Percentiles rank a stretch among this genome's conserved stretches.
These are phyloP conservation scores for Laspeyria flexula DNA, from an alignment of 2,888 invertebrate genomes.

Conservation along the genomic window DNA sequence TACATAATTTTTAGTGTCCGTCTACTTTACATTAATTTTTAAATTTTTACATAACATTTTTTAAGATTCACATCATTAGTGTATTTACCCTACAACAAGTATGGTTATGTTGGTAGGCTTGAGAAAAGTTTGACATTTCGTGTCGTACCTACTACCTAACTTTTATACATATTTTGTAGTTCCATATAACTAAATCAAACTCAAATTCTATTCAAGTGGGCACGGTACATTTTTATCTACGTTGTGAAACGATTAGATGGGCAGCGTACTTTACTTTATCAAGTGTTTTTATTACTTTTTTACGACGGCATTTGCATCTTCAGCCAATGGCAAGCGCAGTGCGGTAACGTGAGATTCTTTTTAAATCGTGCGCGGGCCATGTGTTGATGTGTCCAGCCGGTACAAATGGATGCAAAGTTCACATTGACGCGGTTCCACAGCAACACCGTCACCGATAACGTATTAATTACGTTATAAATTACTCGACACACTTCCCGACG, in stretches of 20 bases:
- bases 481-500: constrained; percentile 76
- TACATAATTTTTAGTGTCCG: not conserved
- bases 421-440: constrained; percentile 53
- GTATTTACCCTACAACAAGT: constrained; percentile 15
- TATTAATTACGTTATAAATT: constrained; percentile 83
- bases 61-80: not conserved
- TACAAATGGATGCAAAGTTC: constrained; percentile 70
- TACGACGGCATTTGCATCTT: constrained; percentile 32
- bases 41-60: no score
- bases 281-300: constrained; percentile 36
- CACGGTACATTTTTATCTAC: constrained; percentile 13
- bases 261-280: constrained; percentile 29
- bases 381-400: constrained; percentile 30
- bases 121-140: not conserved
- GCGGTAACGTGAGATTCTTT: constrained; percentile 31
- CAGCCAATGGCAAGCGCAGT: constrained; percentile 19
- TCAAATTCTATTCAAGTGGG: not conserved
- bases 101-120: constrained; percentile 20
- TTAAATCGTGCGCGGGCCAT: constrained; percentile 41
- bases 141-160: no score
- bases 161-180: no score
- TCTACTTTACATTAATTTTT: no score
- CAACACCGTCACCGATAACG: constrained; percentile 70
- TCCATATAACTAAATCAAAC: not conserved
- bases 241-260: constrained; percentile 36